Base-by-base conservation (phyloP, 2,113 vertebrate genomes). In the Monarcha castaneiventris region DNA sequence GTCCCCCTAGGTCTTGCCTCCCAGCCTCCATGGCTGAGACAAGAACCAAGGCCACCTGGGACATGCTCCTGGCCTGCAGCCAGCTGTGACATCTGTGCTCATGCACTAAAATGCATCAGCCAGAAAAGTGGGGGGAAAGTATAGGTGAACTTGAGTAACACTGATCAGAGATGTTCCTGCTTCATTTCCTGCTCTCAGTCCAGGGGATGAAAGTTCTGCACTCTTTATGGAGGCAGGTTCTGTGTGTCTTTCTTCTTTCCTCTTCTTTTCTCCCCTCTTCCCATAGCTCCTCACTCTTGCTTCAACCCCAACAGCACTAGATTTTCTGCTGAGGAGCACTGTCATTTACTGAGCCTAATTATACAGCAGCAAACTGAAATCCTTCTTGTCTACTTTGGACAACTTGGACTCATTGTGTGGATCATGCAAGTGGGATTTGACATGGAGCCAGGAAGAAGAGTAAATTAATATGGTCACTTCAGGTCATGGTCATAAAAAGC, bases 401-500 rank as follows among this genome's bases (percentile, higher is more conserved):
- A 86, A 58, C 59, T 84, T 84, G 64, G 67, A 71, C 35, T 81
- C 55, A 52, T 69, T 91, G 67, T 74, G 68, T 59, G 61, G 88
- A 72, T 68, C 80, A 68, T 23, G 22, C 27, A 92, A 86, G 80
- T 75, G 77, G 64, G 80, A 81, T 78, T 89, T 93, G 89, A 64
- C 86, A 56, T 6, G 21, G 49, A 81, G 73, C 84, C 89, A 93
- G 73, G 46, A 81, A 89, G 76, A 86, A 59, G 59, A 86, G 43
- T 71, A 63, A 77, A 94, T 87, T 58, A 84, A 48, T 18, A 26
- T 75, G 68, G 76, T 90, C 89, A 72, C 56, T 90, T 95, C 74
- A 94, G 84, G 84, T 93, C 86, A 75, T n/a, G 35, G 56, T 87
- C 64, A 84, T 92, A 92, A 90, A 94, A 90, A 75, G 14, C 10